phyloP scores from a whole-genome alignment of 1,140 invertebrate genomes.

The Heliothis virescens region DNA sequence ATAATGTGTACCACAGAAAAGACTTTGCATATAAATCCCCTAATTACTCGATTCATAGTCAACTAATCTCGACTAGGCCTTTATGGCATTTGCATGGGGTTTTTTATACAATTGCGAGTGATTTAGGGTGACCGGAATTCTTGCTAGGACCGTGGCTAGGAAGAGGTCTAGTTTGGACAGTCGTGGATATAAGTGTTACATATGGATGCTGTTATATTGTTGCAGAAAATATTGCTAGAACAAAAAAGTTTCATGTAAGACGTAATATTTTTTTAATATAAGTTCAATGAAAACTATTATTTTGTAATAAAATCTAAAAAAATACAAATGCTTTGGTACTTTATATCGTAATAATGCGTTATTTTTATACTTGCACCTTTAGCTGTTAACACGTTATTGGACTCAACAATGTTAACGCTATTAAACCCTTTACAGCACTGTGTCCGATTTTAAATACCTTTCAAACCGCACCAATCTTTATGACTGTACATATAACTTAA shows the following conservation, averaged over 20 bases:
- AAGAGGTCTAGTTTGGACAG: constrained; percentile 38
- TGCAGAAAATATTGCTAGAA: neutral
- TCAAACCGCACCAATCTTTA: constrained; percentile 38
- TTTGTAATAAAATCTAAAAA: too few relatives aligned
- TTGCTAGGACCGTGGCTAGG: constrained; percentile 38
- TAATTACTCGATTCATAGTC: constrained; percentile 81
- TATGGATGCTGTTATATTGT: neutral
- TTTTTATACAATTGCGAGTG: constrained; percentile 78
- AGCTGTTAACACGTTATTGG: too few relatives aligned
- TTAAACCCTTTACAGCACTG: neutral
- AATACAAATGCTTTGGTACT: too few relatives aligned
- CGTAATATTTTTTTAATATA: too few relatives aligned
- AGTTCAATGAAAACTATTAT: too few relatives aligned
- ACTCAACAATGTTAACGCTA: neutral
- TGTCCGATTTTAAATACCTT: constrained; percentile 13
- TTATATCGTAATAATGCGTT: too few relatives aligned
- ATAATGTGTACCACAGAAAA: constrained; percentile 80
- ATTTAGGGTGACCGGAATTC: constrained; percentile 75
- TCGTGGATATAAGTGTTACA: constrained; percentile 6
- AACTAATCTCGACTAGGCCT: constrained; percentile 75
- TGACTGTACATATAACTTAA: constrained; percentile 42
- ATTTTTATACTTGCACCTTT: too few relatives aligned
- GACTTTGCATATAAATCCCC: constrained; percentile 85
- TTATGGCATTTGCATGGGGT: constrained; percentile 73
- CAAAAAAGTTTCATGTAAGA: too few relatives aligned